Base-by-base conservation (phyloP, 2,888 invertebrate species). In the Limenitis camilla region DNA sequence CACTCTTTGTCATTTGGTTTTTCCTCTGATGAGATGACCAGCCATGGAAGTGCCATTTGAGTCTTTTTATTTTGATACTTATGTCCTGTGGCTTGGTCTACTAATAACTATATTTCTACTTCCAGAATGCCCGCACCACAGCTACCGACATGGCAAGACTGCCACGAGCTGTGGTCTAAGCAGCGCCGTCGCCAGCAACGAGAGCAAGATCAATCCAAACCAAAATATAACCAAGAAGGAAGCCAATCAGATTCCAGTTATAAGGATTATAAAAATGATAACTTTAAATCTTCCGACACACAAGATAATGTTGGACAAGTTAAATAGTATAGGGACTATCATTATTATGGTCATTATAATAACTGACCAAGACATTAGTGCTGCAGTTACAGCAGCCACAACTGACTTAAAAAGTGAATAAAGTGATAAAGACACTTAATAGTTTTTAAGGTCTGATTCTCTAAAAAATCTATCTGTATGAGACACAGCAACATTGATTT, bases 161-260 rank as follows among this genome's bases (percentile, higher is more conserved):
- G 99, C 77, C 99, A 99, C 87, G 99, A 99, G 82, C 90, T 99
- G 72, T 99, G 99, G 98, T 96, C 97, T 68, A 99, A 99, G 83
- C 96, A 95, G 76, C 92, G 97, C n/a, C 92, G 96, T 64, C 89
- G 92, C 31, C 94, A 94, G 75, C 90, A 94, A 72, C 89, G 94
- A 40, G 95, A 96, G 69, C 94, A 93, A 71, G 91, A 92, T 67
- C 61, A 66, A 39, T 60, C 61, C 6, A 67, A 68, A 49, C 63
- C 61, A 11, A 70, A 69, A 50, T 57, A 62, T 5, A 68, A 65
- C 56, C 63, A 70, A 45, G 72, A 67, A 50, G 69, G 68, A 5
- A 72, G 69, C 60, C 68, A 70, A 43, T 69, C 73, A 0, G 77
- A 77, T 55, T 53, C 67, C 7, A 68, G 66, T 58, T 76, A 61